Percentiles rank a stretch among this genome's conserved stretches.
Evolutionary conservation across 2,888 invertebrate genomes (phyloP).

Genomic region (Cantharis rustica): DNA sequence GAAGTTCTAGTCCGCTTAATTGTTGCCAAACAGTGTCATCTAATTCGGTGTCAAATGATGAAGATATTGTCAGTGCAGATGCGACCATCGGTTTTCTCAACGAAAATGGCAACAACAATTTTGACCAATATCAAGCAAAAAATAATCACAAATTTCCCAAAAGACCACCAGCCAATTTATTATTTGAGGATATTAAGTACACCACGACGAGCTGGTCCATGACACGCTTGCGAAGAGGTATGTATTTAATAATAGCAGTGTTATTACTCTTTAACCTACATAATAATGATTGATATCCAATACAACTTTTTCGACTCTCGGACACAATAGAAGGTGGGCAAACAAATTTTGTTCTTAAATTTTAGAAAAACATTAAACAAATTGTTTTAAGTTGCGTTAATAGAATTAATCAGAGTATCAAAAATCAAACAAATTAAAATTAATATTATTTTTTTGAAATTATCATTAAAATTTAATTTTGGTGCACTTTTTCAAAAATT

Average conservation of each 20-base stretch:
- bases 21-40: slow-evolving; percentile 50
- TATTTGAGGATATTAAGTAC: slow-evolving; percentile 71
- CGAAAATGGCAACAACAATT: slow-evolving; percentile 40
- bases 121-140: slow-evolving; percentile 26
- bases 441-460: not conserved
- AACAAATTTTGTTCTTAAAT: too few relatives aligned
- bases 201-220: slow-evolving; percentile 58
- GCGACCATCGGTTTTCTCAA: slow-evolving; percentile 39
- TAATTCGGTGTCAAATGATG: slow-evolving; percentile 40
- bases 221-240: slow-evolving; percentile 47
- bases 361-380: not conserved
- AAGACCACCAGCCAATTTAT: slow-evolving; percentile 68
- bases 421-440: not conserved
- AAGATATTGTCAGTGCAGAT: slow-evolving; percentile 38
- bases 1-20: slow-evolving; percentile 38
- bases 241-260: slow-evolving; percentile 21
- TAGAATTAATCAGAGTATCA: not conserved
- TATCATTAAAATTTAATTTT: not conserved
- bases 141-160: slow-evolving; percentile 56
- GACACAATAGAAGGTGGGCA: too few relatives aligned
- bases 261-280: not conserved
- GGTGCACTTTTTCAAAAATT: not conserved
- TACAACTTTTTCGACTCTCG: not conserved
- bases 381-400: too few relatives aligned
- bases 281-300: not conserved